Percentiles rank a stretch among this genome's conserved stretches.
phyloP scores from a whole-genome alignment of 2,113 vertebrate species.

The Copsychus sechellarum region DNA sequence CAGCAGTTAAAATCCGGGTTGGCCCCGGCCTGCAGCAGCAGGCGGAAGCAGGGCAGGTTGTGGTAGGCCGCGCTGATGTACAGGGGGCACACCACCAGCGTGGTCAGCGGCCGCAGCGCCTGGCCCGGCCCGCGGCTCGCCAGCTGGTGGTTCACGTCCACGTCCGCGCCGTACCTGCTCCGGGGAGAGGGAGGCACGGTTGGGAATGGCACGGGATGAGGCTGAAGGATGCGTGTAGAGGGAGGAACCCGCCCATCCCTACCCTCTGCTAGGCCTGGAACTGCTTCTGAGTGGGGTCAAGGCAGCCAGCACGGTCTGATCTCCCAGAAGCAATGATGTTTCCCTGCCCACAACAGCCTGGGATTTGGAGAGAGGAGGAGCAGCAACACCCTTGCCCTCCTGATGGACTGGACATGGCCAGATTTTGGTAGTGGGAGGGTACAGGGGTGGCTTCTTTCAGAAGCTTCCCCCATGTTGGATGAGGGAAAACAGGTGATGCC shows the following conservation, averaged over 20 bases:
- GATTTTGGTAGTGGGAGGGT: neutral
- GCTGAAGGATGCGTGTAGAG: neutral
- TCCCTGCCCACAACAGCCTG: neutral
- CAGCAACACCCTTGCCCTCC: neutral
- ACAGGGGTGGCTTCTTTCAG: too few species aligned
- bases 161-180: conserved; percentile 86
- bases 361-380: neutral
- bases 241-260: neutral
- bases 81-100: conserved; percentile 88
- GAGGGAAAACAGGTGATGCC: neutral
- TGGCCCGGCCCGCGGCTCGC: conserved; percentile 66
- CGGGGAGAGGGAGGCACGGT: neutral
- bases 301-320: fast-evolving
- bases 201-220: neutral
- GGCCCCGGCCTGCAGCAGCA: conserved; percentile 89
- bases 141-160: conserved; percentile 88
- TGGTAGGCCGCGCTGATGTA: conserved; percentile 95
- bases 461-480: neutral
- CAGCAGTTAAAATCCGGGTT: conserved; percentile 92
- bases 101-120: conserved; percentile 84
- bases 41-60: conserved; percentile 87
- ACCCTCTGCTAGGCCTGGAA: neutral
- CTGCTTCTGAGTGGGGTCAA: fast-evolving
- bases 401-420: neutral
- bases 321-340: neutral